Base-by-base conservation (phyloP, 2,888 invertebrate genomes). In the Macrosiphum euphorbiae region DNA sequence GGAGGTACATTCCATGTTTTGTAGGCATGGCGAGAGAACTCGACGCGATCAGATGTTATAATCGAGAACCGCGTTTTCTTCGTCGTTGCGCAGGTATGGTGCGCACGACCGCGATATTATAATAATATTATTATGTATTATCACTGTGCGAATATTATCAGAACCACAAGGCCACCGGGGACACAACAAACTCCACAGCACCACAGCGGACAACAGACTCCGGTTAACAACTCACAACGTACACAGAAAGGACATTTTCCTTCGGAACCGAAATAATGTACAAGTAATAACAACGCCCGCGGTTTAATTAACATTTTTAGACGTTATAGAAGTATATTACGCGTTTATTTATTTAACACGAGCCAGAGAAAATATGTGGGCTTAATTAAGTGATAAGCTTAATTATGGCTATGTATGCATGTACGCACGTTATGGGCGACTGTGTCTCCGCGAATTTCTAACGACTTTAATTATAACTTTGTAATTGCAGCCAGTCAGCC, bases 381-480 rank as follows among this genome's bases (percentile, higher is more conserved):
- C 44, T 44, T 86, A 44, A 88, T 88, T 55, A 88, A 88, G 55
- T 26, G 88, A 55, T 88, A 88, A 88, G 55, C 88, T 88, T 41
- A 26, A 88, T 47, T 86, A 47, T 86, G 47, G 28, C 28, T 28
- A 35, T 78, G 26, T 28, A 44, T 85, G 85, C 85, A 28, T 44
- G 26, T 35, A 78, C 35, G 44, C 44, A 28, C 47, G 47, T 78
- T 35, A 35, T 78, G 11, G 35, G 35, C 3, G 26, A 47, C 86
- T 13, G 86, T 86, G 16, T 86, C 47, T 86, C n/a, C 28, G 1
- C 86, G 47, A 50, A 86, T 86, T 86, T 86, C 28, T 86, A 86
- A 86, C 86, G 44, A 47, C 86, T 86, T 86, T 86, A 86, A 86
- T 86, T 86, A 86, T 86, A 86, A 86, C 44, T 86, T 86, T 86